Base-by-base conservation (phyloP, 2,888 invertebrate species). In the Auanema sp. region DNA sequence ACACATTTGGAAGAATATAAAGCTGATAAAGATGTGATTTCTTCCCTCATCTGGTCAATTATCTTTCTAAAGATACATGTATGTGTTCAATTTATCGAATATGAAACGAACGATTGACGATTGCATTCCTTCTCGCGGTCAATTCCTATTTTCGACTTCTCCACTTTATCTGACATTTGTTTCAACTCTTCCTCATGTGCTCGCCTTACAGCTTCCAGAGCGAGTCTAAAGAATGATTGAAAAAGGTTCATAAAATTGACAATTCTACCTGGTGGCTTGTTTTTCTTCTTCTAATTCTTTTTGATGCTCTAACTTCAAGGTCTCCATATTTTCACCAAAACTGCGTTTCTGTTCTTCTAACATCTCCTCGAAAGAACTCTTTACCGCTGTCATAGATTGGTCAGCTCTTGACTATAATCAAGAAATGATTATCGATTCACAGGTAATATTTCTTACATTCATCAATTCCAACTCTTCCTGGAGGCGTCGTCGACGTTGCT, bases 1-100 rank as follows among this genome's bases (percentile, higher is more conserved):
- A 79, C 61, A 61, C 83, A 83, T 67, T 83, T 83, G 16, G 78
- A 72, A 12, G 79, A 79, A 68, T 82, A 83, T 49, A 82, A 71
- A 14, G 79, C 73, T 24, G 79, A 79, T 16, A 83, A 66, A 41
- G 75, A 72, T 23, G 72, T 69, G 5, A 83, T 62, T 51, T 83
- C 83, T 47, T 77, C 73, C 8, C 76, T 62, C 67, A 81, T 71
- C 51, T 78, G 73, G 40, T 80, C 80, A 55, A 79, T 57, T 47
- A 71, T 59, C 54, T 66, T 66, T 43, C 75, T 72, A 65, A 49
- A 66, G n/a, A n/a, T n/a, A n/a, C n/a, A n/a, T n/a, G n/a, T n/a
- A n/a, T n/a, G n/a, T 59, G 44, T 24, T n/a, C 21, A 23, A 24
- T 12, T 6, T 3, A 52, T 11, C 52, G 6, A 5, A 21, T 18